phyloP scores from a whole-genome alignment of 2,797 vertebrate genomes.

The Erethizon dorsatum region DNA sequence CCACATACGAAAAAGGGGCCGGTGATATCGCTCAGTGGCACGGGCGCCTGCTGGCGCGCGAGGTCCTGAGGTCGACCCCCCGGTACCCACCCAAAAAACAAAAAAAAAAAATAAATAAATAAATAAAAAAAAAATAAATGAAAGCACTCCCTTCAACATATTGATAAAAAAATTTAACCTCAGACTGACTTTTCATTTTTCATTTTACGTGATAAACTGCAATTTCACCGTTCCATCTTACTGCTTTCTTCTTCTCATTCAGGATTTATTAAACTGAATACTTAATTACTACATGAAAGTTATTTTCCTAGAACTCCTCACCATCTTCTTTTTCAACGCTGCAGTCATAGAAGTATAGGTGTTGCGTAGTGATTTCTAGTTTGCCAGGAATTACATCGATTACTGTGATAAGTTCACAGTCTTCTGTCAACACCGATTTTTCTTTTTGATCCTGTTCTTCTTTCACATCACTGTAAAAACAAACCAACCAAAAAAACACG shows the following conservation, averaged over 20 bases:
- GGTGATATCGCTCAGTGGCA: no score
- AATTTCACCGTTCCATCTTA: conserved; percentile 10
- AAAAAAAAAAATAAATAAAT: no score
- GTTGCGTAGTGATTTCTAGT: conserved; percentile 97
- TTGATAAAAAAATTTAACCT: conserved; percentile 20
- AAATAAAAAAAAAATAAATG: neutral
- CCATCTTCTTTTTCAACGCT: conserved; percentile 98
- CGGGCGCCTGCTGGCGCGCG: no score
- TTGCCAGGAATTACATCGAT: conserved; percentile 96
- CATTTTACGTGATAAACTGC: neutral
- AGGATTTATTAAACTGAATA: conserved; percentile 43
- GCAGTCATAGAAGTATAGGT: conserved; percentile 97
- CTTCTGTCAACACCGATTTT: conserved; percentile 96
- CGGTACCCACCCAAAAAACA: no score
- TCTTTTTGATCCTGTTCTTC: conserved; percentile 97
- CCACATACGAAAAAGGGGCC: no score
- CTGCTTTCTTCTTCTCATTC: conserved; percentile 49
- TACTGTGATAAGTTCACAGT: conserved; percentile 97
- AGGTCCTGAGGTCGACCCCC: no score
- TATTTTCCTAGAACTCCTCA: conserved; percentile 82
- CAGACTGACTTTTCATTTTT: conserved; percentile 43
- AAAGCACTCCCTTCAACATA: neutral
- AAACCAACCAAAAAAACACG: conserved; percentile 24
- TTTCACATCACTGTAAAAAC: conserved; percentile 92
- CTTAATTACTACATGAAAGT: conserved; percentile 63